Conservation (phyloP, 2,113 vertebrate genomes). For the Zosterops pallidus region DNA sequence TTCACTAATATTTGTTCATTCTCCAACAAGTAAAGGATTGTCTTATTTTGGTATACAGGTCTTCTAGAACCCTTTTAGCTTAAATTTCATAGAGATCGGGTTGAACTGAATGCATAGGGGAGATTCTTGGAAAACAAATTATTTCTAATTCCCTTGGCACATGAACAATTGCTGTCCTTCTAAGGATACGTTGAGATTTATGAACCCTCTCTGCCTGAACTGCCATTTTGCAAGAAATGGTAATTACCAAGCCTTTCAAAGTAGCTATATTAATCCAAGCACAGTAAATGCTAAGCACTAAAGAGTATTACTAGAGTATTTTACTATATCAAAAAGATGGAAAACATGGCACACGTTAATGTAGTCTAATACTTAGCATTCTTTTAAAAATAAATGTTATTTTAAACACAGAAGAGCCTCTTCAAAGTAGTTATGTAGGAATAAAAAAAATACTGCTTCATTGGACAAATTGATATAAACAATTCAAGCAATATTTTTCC, state of each 20-base stretch:
- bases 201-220: not conserved
- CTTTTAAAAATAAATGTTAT: conserved; percentile 33
- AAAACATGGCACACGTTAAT: not conserved
- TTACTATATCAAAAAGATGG: not conserved
- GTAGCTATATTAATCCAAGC: not conserved
- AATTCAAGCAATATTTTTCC: not conserved
- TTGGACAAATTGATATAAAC: not conserved
- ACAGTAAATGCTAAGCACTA: not conserved
- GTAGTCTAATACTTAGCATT: not conserved
- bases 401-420: conserved; percentile 32
- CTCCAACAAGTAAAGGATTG: not conserved
- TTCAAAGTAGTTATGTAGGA: not conserved
- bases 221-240: not conserved
- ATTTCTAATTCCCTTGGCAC: not conserved
- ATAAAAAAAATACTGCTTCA: not conserved
- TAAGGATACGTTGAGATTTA: not conserved
- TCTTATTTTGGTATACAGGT: not conserved
- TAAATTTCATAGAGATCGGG: not conserved
- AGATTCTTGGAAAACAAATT: not conserved
- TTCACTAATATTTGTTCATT: not conserved
- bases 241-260: not conserved
- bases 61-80: not conserved
- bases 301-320: not conserved
- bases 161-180: not conserved
- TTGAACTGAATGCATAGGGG: not conserved